phyloP scores from a whole-genome alignment of 2,888 invertebrate genomes.

The Ommatoiulus sabulosus region DNA sequence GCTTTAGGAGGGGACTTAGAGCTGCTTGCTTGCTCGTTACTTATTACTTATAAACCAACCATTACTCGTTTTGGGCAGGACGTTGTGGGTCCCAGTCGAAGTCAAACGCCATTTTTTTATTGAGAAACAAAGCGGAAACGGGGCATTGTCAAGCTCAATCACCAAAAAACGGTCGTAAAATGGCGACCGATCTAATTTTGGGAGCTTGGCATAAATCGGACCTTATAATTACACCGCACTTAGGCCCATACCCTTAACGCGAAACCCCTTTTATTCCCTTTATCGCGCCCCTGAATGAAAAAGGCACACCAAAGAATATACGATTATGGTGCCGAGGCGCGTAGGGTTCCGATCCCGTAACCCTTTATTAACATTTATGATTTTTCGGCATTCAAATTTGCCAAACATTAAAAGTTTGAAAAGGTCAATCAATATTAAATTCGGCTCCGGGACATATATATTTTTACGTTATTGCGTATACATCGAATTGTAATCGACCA shows the following conservation, averaged over 20 bases:
- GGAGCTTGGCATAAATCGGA: not conserved
- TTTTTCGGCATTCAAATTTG: not conserved
- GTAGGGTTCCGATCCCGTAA: not conserved
- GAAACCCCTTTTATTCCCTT: constrained; percentile 4
- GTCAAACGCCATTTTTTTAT: constrained; percentile 1
- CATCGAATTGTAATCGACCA: not conserved
- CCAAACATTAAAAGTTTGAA: not conserved
- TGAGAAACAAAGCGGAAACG: not conserved
- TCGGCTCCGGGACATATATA: not conserved
- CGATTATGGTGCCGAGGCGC: not conserved
- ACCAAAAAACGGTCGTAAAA: constrained; percentile 18
- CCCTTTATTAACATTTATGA: constrained; percentile 22
- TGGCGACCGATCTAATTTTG: not conserved
- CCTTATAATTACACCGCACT: constrained; percentile 28
- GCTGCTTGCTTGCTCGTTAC: too few relatives aligned
- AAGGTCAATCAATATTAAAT: constrained; percentile 28
- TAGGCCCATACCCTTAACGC: not conserved
- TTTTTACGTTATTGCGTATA: not conserved
- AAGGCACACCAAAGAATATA: not conserved
- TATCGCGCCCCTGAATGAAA: not conserved
- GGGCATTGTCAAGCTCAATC: not conserved
- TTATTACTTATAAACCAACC: not conserved
- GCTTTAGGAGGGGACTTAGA: too few relatives aligned
- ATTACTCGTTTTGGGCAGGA: constrained; percentile 14
- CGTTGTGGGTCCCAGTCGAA: constrained; percentile 9